These are phyloP conservation scores for Saccostrea glomerata DNA, from an alignment of 1,140 invertebrate species.

Conservation along the genomic window DNA sequence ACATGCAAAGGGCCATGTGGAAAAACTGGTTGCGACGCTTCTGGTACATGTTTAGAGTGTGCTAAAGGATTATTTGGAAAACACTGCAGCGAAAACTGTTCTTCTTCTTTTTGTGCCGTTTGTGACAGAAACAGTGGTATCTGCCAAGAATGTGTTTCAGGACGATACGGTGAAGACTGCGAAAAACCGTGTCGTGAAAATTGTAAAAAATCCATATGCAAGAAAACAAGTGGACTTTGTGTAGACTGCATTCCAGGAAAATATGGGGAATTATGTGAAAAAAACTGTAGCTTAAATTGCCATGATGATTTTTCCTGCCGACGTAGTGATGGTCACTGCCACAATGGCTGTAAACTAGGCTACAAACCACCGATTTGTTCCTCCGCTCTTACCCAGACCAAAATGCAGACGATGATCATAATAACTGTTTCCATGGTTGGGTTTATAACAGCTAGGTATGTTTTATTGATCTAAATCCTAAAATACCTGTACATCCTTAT, in stretches of 20 bases:
- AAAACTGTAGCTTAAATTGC: conserved; percentile 22
- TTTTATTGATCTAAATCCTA: no score
- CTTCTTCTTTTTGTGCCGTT: conserved; percentile 25
- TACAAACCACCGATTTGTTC: background rate
- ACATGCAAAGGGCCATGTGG: conserved; percentile 40
- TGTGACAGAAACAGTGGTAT: conserved; percentile 3
- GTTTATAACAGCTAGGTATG: no score
- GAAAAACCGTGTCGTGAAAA: conserved; percentile 28
- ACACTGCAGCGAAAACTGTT: background rate
- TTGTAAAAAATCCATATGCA: conserved; percentile 29
- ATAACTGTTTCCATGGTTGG: background rate
- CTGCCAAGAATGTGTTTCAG: conserved; percentile 22
- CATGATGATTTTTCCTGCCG: conserved; percentile 2
- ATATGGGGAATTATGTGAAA: conserved; percentile 41
- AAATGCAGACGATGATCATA: conserved; percentile 14
- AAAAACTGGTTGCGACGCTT: background rate
- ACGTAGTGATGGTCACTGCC: background rate
- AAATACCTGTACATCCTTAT: no score
- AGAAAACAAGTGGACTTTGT: conserved; percentile 16
- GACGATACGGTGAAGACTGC: conserved; percentile 40
- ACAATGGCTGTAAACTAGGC: background rate
- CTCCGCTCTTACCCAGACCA: background rate
- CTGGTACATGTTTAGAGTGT: conserved; percentile 45
- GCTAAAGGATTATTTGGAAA: conserved; percentile 33
- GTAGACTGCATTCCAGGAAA: conserved; percentile 26